Evolutionary conservation across 2,888 invertebrate species (phyloP), one percentile per base, ranked within the genome.

Genomic region (Eueremaeus valkanovi): DNA sequence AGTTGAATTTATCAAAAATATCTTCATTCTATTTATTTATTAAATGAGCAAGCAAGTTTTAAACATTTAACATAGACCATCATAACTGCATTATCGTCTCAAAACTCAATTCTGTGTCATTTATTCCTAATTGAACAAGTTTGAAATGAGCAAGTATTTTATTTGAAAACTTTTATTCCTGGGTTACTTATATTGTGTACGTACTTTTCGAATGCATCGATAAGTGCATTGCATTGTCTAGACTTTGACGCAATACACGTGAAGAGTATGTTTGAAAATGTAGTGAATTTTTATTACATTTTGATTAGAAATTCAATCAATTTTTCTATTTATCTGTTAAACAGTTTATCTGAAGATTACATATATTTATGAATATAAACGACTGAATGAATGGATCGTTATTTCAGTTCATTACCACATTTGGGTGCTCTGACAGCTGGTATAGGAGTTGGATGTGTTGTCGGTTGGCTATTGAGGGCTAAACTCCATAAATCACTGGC

Each of bases 361-460:
- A n/a, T n/a, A n/a, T n/a, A n/a, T n/a, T n/a, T n/a, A n/a, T n/a
- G n/a, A n/a, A n/a, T n/a, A n/a, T n/a, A n/a, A n/a, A n/a, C n/a
- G n/a, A n/a, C n/a, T n/a, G n/a, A n/a, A n/a, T 18, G 51, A 40
- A 68, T 68, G 42, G 68, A 68, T 42, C 68, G 42, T 24, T 40
- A 36, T 33, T n/a, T 33, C 0, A 33, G 33, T 21, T 21, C 63
- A 18, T 36, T 63, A 63, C 33, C 63, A 33, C 66, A 61, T 8
- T 61, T 61, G 61, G 61, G 18, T 31, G 16, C 33, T 31, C 18
- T 68, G 11, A 40, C 68, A 24, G 55, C 75, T 18, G 75, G 75
- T 75, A 18, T 75, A 45, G 75, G 75, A 1, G 27, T 75, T 24
- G 75, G 75, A 9, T 16, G 72, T 9, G 45, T 49, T 0, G 21